phyloP scores from a whole-genome alignment of 2,797 vertebrate genomes.

The Mycteria americana region DNA sequence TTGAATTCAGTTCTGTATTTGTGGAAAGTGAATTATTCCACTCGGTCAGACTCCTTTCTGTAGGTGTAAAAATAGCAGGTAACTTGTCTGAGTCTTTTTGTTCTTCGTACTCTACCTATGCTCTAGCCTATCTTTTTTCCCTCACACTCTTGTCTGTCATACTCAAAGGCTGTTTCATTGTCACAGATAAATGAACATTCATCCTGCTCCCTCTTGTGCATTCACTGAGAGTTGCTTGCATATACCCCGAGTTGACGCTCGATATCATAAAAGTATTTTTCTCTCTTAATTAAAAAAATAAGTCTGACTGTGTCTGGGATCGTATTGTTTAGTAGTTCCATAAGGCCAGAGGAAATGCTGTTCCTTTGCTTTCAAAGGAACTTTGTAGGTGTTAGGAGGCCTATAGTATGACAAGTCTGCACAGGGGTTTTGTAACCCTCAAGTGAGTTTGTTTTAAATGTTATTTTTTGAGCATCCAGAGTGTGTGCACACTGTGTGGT shows the following conservation, averaged over 20 bases:
- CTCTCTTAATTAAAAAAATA: not conserved
- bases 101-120: not conserved
- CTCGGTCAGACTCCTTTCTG: not conserved
- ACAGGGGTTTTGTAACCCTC: not conserved
- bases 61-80: not conserved
- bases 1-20: not conserved
- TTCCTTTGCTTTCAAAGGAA: not conserved
- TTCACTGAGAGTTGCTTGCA: not conserved
- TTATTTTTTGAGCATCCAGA: not conserved
- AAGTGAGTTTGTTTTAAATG: not conserved
- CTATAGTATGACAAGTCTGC: rapidly evolving
- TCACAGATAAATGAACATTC: not conserved
- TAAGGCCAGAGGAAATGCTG: not conserved
- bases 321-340: rapidly evolving
- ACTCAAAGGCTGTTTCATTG: not conserved
- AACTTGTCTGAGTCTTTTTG: not conserved
- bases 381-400: not conserved
- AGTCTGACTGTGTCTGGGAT: not conserved
- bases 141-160: not conserved
- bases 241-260: rapidly evolving
- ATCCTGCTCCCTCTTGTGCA: not conserved
- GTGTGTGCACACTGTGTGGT: rapidly evolving
- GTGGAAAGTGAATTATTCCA: not conserved
- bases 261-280: not conserved
- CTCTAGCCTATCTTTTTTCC: not conserved